Percentiles rank a stretch among this genome's conserved stretches.
Conservation (phyloP, 1,140 invertebrate genomes). For the Phymorhynchus buccinoides region DNA sequence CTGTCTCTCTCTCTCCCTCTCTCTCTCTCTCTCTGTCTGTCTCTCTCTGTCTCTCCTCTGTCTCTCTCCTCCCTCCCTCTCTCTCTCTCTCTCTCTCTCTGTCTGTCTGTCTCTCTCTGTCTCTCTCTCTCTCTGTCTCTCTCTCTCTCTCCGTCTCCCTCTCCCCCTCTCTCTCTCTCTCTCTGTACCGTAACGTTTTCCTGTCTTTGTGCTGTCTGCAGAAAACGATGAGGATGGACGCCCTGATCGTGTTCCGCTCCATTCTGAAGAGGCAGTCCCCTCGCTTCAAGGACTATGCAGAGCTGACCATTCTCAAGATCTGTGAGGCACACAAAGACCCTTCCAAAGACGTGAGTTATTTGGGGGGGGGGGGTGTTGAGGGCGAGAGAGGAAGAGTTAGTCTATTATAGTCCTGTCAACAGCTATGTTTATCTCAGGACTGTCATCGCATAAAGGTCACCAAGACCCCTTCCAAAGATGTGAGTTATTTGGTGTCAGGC, state of each 20-base stretch:
- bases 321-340: slow-evolving; percentile 86
- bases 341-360: slow-evolving; percentile 81
- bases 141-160: slow-evolving; percentile 7
- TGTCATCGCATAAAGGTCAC: no score
- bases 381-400: no score
- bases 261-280: slow-evolving; percentile 85
- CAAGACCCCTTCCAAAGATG: no score
- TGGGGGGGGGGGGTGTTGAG: not conserved
- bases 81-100: not conserved
- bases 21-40: no score
- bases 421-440: no score
- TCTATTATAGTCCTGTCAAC: no score
- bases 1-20: slow-evolving; percentile 7
- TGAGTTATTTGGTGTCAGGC: no score
- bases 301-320: slow-evolving; percentile 89
- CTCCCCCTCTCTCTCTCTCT: not conserved
- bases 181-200: no score
- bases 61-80: not conserved
- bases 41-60: slow-evolving; percentile 4
- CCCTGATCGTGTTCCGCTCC: slow-evolving; percentile 85
- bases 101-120: slow-evolving; percentile 7
- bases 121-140: slow-evolving; percentile 5
- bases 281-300: slow-evolving; percentile 88
- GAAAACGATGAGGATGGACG: slow-evolving; percentile 77
- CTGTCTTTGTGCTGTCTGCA: slow-evolving; percentile 59